Conservation (phyloP, 2,888 invertebrate genomes). For the Tubulanus polymorphus region DNA sequence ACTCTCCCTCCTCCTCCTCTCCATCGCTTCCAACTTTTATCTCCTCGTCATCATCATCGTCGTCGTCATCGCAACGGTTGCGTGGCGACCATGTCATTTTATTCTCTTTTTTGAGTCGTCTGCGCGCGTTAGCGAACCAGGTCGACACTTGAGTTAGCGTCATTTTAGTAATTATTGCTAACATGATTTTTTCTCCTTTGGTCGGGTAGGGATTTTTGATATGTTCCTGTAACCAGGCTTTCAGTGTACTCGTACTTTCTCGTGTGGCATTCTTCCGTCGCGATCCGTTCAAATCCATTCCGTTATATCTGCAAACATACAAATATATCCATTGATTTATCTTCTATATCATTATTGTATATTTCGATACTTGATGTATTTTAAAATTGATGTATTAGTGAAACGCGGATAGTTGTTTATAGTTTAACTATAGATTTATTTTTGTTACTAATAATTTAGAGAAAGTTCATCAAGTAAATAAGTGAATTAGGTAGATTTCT, state of each 20-base stretch:
- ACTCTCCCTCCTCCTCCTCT: not conserved
- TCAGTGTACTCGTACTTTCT: conserved; percentile 93
- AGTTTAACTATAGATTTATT: too few relatives aligned
- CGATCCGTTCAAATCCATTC: conserved; percentile 74
- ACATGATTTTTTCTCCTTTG: conserved; percentile 92
- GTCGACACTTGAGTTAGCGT: conserved; percentile 84
- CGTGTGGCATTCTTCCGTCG: conserved; percentile 95
- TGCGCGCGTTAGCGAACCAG: conserved; percentile 93
- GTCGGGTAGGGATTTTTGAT: conserved; percentile 95
- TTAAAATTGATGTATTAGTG: too few relatives aligned
- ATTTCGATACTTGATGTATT: not conserved
- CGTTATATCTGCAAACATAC: conserved; percentile 30
- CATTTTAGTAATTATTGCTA: conserved; percentile 94
- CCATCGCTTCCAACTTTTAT: not conserved
- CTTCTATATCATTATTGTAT: not conserved
- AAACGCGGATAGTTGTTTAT: too few relatives aligned
- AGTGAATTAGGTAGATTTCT: too few relatives aligned
- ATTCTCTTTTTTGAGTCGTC: conserved; percentile 92
- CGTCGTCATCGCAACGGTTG: conserved; percentile 56
- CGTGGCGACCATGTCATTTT: conserved; percentile 97
- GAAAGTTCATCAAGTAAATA: too few relatives aligned
- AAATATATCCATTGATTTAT: not conserved
- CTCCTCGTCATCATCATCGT: conserved; percentile 51
- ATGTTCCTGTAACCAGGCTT: conserved; percentile 96
- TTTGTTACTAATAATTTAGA: too few relatives aligned